Evolutionary conservation across 2,888 invertebrate genomes (phyloP).

Genomic region (Coremacera marginata): DNA sequence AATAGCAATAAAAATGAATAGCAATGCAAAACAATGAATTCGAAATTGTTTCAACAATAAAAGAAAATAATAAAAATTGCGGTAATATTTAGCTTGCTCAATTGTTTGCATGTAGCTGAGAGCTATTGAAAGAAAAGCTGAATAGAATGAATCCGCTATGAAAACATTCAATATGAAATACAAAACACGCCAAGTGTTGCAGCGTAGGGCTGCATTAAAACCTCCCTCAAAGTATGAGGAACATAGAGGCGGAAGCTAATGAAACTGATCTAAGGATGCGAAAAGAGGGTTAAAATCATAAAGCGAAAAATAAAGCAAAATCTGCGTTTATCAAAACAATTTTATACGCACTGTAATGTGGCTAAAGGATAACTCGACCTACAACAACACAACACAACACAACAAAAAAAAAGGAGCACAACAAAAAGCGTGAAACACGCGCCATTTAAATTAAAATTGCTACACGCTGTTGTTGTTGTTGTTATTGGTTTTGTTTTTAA

Average conservation of each 20-base stretch:
- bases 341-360: background rate
- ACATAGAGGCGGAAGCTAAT: conserved; percentile 19
- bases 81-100: conserved; percentile 28
- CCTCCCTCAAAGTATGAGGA: background rate
- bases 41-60: conserved; percentile 1
- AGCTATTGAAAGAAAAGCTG: background rate
- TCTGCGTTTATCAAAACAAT: conserved; percentile 2
- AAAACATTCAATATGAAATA: background rate
- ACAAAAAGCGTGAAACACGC: conserved; percentile 6
- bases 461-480: background rate
- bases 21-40: background rate
- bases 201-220: background rate
- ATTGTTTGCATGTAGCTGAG: conserved; percentile 13
- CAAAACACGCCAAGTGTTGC: background rate
- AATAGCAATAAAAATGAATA: background rate
- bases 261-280: conserved; percentile 4
- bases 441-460: conserved; percentile 17
- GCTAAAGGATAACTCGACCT: conserved; percentile 9
- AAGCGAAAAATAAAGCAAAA: background rate
- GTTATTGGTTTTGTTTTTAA: background rate
- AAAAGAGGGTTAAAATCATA: background rate
- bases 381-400: conserved; percentile 1
- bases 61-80: conserved; percentile 13
- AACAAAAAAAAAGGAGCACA: background rate
- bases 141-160: background rate